Percentiles rank a stretch among this genome's conserved stretches.
Evolutionary conservation across 2,797 vertebrate genomes (phyloP).

Genomic region (Peromyscus aztecus): DNA sequence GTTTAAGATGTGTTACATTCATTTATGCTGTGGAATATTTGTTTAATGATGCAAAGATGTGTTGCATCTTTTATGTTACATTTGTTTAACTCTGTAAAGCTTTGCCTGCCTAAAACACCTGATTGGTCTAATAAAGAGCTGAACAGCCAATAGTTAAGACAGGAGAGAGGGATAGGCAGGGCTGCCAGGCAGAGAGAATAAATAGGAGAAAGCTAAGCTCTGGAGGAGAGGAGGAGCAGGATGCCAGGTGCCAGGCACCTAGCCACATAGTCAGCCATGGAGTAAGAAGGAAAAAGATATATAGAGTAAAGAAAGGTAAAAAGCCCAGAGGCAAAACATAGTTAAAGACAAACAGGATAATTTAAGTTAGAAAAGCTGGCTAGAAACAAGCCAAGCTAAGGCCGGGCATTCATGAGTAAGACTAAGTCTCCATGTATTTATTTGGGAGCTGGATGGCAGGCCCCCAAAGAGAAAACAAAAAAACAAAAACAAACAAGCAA

Average conservation of each 20-base stretch:
- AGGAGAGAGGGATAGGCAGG: background rate
- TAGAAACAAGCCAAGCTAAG: background rate
- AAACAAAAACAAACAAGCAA: background rate
- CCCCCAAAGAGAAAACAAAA: background rate
- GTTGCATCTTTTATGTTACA: background rate
- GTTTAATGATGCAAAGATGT: background rate
- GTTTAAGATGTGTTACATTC: background rate
- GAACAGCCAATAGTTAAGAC: background rate
- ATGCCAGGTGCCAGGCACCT: background rate
- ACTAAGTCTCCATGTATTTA: background rate
- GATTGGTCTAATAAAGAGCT: background rate
- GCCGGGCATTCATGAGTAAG: background rate
- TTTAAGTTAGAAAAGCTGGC: background rate
- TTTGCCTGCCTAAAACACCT: background rate
- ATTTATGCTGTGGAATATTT: background rate
- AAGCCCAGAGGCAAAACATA: background rate
- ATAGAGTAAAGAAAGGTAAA: background rate
- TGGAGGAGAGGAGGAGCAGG: background rate
- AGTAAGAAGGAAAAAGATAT: background rate
- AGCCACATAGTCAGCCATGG: background rate
- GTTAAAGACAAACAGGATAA: background rate
- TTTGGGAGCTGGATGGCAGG: background rate
- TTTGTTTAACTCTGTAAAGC: background rate
- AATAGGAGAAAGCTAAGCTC: background rate
- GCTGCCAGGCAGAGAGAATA: background rate